Conservation (phyloP, 2,797 vertebrate genomes). For the Rhinoraja longicauda region DNA sequence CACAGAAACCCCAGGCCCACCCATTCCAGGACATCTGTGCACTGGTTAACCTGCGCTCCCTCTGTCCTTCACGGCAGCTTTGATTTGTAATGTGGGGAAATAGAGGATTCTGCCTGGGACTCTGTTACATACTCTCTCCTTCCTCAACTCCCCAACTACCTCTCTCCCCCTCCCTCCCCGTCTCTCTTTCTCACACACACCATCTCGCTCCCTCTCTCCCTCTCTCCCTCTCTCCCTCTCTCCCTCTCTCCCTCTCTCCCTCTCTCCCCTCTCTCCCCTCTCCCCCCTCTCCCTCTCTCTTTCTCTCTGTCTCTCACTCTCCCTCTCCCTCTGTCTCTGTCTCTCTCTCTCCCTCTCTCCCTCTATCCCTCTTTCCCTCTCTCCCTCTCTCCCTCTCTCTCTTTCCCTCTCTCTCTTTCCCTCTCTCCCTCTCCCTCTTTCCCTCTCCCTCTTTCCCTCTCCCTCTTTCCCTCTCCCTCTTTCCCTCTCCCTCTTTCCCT, state of each 20-base stretch:
- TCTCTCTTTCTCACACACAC: no score
- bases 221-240: no score
- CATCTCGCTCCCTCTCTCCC: no score
- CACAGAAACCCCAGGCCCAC: no score
- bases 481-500: not conserved
- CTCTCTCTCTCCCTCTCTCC: not conserved
- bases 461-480: conserved; percentile 41
- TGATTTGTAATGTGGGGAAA: not conserved
- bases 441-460: conserved; percentile 36
- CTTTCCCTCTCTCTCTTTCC: conserved; percentile 31
- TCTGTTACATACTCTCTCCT: not conserved
- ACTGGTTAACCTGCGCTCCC: no score
- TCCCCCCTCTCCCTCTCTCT: not conserved
- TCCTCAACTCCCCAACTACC: not conserved
- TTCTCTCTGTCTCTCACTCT: not conserved
- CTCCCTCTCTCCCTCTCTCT: not conserved
- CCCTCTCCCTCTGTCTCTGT: not conserved
- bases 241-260: no score
- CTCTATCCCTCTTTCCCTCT: not conserved
- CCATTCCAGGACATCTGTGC: no score
- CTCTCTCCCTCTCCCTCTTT: not conserved
- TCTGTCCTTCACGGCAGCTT: not conserved
- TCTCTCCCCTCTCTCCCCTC: not conserved
- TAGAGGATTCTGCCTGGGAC: not conserved
- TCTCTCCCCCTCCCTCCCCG: no score